Conservation (phyloP, 1,140 invertebrate genomes). For the Temnothorax curvispinosus region DNA sequence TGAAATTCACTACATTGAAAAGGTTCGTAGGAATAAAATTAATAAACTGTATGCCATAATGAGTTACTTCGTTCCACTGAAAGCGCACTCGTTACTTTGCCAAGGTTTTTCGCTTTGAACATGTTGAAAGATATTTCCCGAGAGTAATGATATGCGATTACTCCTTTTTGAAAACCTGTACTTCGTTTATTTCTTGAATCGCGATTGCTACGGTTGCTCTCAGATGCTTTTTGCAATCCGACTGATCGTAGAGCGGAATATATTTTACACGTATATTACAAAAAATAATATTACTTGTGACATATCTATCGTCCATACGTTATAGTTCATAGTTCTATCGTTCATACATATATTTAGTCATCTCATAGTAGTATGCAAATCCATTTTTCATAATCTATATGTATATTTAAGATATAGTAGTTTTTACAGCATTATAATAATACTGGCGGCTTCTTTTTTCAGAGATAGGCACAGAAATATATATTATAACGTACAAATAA, state of each 20-base stretch:
- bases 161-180: background rate
- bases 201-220: too few species aligned
- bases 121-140: too few species aligned
- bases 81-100: constrained; percentile 45
- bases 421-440: background rate
- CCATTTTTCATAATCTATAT: background rate
- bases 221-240: background rate
- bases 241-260: background rate
- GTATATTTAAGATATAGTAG: background rate
- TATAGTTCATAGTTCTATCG: too few species aligned
- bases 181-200: too few species aligned
- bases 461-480: background rate
- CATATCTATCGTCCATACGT: background rate
- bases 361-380: background rate
- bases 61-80: constrained; percentile 53
- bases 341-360: background rate
- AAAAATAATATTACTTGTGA: constrained; percentile 4
- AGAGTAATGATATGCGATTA: background rate
- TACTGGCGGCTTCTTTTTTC: background rate
- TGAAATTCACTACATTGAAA: background rate
- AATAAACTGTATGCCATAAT: constrained; percentile 38
- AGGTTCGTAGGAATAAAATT: constrained; percentile 46
- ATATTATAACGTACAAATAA: background rate
- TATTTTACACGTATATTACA: background rate
- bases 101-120: constrained; percentile 56